Percentiles rank a stretch among this genome's conserved stretches.
phyloP scores from a whole-genome alignment of 2,888 invertebrate genomes.

The Omphaloscelis lunosa region DNA sequence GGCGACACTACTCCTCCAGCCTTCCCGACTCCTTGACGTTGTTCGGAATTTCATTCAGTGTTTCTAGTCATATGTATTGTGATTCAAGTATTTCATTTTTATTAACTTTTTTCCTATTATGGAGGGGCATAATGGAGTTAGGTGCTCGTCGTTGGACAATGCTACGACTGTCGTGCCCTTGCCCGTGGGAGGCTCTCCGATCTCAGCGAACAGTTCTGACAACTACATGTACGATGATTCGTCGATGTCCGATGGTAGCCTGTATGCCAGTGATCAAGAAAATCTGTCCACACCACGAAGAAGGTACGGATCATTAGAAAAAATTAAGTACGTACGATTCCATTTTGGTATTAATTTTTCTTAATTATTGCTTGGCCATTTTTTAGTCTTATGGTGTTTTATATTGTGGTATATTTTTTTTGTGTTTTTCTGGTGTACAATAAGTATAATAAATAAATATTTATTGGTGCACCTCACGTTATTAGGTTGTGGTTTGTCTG shows the following conservation, averaged over 20 bases:
- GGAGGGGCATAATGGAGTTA: constrained; percentile 74
- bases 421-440: too few relatives aligned
- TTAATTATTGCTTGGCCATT: constrained; percentile 22
- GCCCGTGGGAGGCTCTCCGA: constrained; percentile 80
- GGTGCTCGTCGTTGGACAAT: constrained; percentile 71
- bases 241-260: constrained; percentile 91
- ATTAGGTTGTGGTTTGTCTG: background rate
- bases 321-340: constrained; percentile 11
- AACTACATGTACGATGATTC: constrained; percentile 93
- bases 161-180: constrained; percentile 67
- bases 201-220: constrained; percentile 91
- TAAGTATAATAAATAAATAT: too few relatives aligned
- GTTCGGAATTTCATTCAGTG: background rate
- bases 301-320: constrained; percentile 87
- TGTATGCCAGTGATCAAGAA: constrained; percentile 96
- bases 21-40: background rate
- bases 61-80: constrained; percentile 35
- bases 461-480: too few relatives aligned
- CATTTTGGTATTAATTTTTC: background rate
- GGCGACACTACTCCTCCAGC: constrained; percentile 40
- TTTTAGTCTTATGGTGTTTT: background rate
- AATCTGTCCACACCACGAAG: constrained; percentile 92
- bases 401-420: background rate
- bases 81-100: constrained; percentile 60
- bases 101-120: constrained; percentile 60